Base-by-base conservation (phyloP, 2,888 invertebrate species). In the Eupelmus urozonus region DNA sequence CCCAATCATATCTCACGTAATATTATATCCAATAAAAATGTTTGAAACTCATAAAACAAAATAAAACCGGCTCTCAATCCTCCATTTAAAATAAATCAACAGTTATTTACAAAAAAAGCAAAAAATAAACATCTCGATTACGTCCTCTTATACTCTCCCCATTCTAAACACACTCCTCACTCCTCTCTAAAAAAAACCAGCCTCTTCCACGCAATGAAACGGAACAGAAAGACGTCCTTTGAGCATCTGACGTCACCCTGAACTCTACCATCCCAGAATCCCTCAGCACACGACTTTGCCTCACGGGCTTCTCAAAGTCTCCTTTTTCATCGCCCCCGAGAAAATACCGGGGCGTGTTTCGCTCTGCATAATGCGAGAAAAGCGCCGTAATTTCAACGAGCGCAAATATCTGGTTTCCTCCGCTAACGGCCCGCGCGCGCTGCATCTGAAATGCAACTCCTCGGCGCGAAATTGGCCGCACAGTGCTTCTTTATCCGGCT, bases 401-500 rank as follows among this genome's bases (percentile, higher is more conserved):
- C 16, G 13, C 45, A 16, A 2, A 16, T 45, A 16, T 45, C 13
- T 45, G 45, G 9, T 13, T 45, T 13, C 45, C 34, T 5, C 9
- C 34, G 34, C 34, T 16, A 45, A 16, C 65, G 49, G 25, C 16
- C 40, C 40, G 9, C n/a, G 40, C 40, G 42, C 65, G 65, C 49
- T 51, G 18, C 23, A 51, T 65, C 49, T n/a, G 49, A 65, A 65
- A 65, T 29, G 27, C 49, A 27, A 63, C 45, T 18, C 65, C 49
- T 1, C 25, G 9, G 1, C 3, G 7, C 25, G 2, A 23, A 42
- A 42, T 23, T 63, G 51, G n/a, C 29, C 59, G 29, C 16, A 65
- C 65, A 49, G 49, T 65, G 49, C 65, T 45, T 27, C 63, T 45
- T 63, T 63, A 63, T n/a, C n/a, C n/a, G n/a, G n/a, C n/a, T n/a